phyloP scores from a whole-genome alignment of 1,140 invertebrate species.

The Lithobius niger region DNA sequence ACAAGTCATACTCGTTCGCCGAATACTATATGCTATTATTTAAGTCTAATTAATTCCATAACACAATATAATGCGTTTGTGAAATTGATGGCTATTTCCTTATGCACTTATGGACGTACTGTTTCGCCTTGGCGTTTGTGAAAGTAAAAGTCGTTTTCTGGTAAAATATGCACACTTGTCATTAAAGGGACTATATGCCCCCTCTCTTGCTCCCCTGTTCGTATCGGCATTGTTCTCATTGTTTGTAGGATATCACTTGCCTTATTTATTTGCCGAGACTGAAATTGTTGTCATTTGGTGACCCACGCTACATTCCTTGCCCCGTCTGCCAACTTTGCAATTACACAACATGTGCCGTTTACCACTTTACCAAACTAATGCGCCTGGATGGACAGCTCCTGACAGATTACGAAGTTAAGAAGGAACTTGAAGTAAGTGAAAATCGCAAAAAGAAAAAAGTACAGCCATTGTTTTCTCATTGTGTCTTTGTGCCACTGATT shows the following conservation, averaged over 20 bases:
- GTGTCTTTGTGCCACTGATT: too few relatives aligned
- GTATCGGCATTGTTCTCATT: too few relatives aligned
- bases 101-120: too few relatives aligned
- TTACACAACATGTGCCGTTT: background rate
- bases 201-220: background rate
- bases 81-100: too few relatives aligned
- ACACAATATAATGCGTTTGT: background rate
- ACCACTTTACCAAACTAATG: background rate
- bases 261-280: background rate
- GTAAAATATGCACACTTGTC: background rate
- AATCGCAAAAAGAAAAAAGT: too few relatives aligned
- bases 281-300: background rate
- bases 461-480: too few relatives aligned
- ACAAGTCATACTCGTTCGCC: too few relatives aligned
- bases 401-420: background rate
- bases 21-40: too few relatives aligned
- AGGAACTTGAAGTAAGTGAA: slow-evolving; percentile 1
- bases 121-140: too few relatives aligned
- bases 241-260: background rate
- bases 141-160: too few relatives aligned
- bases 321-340: background rate
- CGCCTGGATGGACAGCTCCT: background rate
- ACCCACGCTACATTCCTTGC: background rate
- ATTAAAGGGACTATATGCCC: background rate
- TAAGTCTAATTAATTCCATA: too few relatives aligned